These are phyloP conservation scores for Ctenopoma multispine DNA, from an alignment of 2,797 vertebrate species.

Conservation along the genomic window DNA sequence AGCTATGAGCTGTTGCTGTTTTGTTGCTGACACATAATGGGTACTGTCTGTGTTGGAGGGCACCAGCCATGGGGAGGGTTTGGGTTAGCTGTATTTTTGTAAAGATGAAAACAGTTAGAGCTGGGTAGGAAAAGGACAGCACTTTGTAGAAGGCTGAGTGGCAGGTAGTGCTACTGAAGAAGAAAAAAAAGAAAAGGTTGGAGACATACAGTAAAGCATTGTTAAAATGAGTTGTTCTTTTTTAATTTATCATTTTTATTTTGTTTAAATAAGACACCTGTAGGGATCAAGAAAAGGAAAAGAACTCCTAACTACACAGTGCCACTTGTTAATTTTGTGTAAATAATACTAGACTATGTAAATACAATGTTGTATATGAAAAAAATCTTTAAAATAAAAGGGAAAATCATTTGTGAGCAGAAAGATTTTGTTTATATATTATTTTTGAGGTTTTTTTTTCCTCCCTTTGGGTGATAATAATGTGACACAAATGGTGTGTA, in stretches of 20 bases:
- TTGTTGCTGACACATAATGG: conserved; percentile 51
- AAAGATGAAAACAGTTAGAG: conserved; percentile 67
- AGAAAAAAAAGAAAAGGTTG: conserved; percentile 24
- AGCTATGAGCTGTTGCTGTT: conserved; percentile 54
- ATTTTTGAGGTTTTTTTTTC: conserved; percentile 38
- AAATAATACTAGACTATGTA: conserved; percentile 87
- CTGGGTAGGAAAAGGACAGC: conserved; percentile 75
- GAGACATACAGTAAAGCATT: conserved; percentile 69
- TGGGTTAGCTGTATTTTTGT: conserved; percentile 73
- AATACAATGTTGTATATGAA: conserved; percentile 91
- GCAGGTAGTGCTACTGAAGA: conserved; percentile 77
- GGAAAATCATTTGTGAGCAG: conserved; percentile 83
- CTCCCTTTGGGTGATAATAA: conserved; percentile 56
- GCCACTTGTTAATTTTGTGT: conserved; percentile 88
- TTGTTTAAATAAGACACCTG: conserved; percentile 76
- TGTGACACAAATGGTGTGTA: conserved; percentile 74
- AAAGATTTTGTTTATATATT: conserved; percentile 77
- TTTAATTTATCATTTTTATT: conserved; percentile 81
- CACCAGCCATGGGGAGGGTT: conserved; percentile 35
- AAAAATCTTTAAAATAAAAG: conserved; percentile 87
- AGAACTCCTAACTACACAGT: conserved; percentile 84
- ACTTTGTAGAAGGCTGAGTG: conserved; percentile 82
- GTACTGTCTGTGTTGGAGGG: conserved; percentile 55
- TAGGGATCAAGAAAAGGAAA: conserved; percentile 73
- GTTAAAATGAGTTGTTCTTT: conserved; percentile 60